A percentile compares a stretch with the other conserved stretches of the same genome.
phyloP scores from a whole-genome alignment of 2,888 invertebrate genomes.

The Pyrgus malvae region DNA sequence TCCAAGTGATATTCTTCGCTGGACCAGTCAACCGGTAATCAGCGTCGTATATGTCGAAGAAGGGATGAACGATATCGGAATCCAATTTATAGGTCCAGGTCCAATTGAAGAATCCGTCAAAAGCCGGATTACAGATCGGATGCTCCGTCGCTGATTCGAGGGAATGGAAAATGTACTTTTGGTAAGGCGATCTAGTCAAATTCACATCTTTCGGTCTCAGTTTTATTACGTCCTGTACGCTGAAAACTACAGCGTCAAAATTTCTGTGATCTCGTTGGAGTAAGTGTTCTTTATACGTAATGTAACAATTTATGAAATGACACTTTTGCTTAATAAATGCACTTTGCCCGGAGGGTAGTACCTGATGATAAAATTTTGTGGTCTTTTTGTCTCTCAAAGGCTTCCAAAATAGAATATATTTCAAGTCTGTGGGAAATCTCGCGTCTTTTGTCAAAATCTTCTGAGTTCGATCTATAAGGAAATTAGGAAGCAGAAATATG shows the following conservation, averaged over 20 bases:
- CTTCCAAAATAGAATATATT: slow-evolving; percentile 67
- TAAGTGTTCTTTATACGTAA: slow-evolving; percentile 55
- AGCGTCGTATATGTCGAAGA: slow-evolving; percentile 49
- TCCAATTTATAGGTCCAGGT: slow-evolving; percentile 71
- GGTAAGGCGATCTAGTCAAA: slow-evolving; percentile 48
- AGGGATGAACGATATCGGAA: slow-evolving; percentile 63
- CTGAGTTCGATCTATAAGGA: slow-evolving; percentile 30
- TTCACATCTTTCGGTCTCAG: slow-evolving; percentile 42
- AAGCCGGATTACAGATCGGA: slow-evolving; percentile 53
- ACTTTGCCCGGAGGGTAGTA: slow-evolving; percentile 43
- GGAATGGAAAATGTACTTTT: slow-evolving; percentile 63
- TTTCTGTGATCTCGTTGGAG: slow-evolving; percentile 45
- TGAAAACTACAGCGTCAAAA: slow-evolving; percentile 63
- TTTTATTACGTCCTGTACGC: slow-evolving; percentile 48
- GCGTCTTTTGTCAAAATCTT: not conserved
- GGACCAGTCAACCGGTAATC: slow-evolving; percentile 56
- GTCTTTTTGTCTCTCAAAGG: slow-evolving; percentile 36
- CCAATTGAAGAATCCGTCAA: slow-evolving; percentile 68
- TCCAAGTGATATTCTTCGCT: slow-evolving; percentile 47
- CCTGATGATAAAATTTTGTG: slow-evolving; percentile 1
- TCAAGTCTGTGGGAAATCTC: slow-evolving; percentile 59
- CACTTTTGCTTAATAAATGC: slow-evolving; percentile 63
- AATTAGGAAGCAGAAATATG: slow-evolving; percentile 47
- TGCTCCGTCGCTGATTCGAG: slow-evolving; percentile 54
- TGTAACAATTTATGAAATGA: slow-evolving; percentile 59